Evolutionary conservation across 2,113 vertebrate genomes (phyloP).

Genomic region (Rhagologus leucostigma): DNA sequence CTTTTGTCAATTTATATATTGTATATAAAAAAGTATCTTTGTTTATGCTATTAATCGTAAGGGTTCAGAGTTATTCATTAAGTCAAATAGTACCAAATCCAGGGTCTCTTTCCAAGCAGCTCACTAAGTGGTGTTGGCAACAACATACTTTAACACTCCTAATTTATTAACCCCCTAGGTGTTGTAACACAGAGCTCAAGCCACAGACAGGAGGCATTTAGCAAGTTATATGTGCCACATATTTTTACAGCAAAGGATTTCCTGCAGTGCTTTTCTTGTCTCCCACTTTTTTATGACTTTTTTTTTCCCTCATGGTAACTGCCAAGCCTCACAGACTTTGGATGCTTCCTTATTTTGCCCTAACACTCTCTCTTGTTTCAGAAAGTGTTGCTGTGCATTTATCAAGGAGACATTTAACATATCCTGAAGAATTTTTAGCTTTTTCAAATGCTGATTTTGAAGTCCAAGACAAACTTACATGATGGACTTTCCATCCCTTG

Average conservation of each 20-base stretch:
- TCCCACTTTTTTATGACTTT: neutral
- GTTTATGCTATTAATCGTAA: neutral
- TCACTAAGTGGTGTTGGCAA: neutral
- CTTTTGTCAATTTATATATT: neutral
- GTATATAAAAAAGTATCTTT: neutral
- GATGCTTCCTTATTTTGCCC: neutral
- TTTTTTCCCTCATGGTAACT: neutral
- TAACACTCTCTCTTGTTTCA: neutral
- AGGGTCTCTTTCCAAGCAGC: neutral
- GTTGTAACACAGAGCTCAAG: neutral
- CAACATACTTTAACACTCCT: neutral
- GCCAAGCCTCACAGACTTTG: neutral
- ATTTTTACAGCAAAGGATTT: slow-evolving; percentile 12
- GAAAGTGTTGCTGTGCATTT: neutral
- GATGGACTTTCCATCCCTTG: neutral
- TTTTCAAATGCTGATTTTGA: neutral
- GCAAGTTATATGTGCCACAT: neutral
- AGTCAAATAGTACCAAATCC: neutral
- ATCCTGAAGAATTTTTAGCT: neutral
- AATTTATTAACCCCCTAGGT: slow-evolving; percentile 52
- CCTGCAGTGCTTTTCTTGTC: neutral
- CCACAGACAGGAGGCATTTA: neutral
- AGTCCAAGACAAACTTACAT: neutral
- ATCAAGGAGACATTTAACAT: neutral
- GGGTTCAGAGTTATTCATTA: neutral